Base-by-base conservation (phyloP, 2,888 invertebrate species). In the Luperina testacea region DNA sequence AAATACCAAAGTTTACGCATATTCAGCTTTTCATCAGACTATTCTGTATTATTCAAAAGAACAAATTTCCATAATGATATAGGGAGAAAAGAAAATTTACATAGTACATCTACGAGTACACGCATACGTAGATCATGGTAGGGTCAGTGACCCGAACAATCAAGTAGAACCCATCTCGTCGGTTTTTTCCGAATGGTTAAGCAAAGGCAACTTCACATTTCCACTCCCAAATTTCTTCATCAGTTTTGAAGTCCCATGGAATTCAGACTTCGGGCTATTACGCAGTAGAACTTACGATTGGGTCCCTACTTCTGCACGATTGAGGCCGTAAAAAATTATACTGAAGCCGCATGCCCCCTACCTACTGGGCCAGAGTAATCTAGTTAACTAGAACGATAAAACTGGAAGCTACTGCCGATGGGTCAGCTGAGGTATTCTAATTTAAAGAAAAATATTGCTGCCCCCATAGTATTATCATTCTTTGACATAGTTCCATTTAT, bases 21-120 rank as follows among this genome's bases (percentile, higher is more conserved):
- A 81, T 77, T 88, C 81, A 76, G 68, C 72, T 70, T 77, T 85
- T 79, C 79, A 71, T 78, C 77, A 78, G 78, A 81, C 67, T 78
- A 76, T 71, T 81, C 59, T 77, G 75, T 77, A 74, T 87, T 88
- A 88, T 89, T 89, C 81, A 87, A 81, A 72, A 78, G 79, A 73
- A 87, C 63, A 78, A 72, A 84, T 87, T 84, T 84, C 67, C 85
- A 85, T 84, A 87, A 84, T 76, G 79, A 83, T 68, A 53, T 71
- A 24, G 53, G 72, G 64, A 83, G 80, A 68, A 77, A 74, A 77
- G 77, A 73, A 64, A 65, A 74, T 79, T 45, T 75, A 67, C 75
- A 77, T 85, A 64, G 65, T 64, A 83, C 38, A 71, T 81, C 38
- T 38, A 45, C 32, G 32, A 32, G 32, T 32, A 32, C 70, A 79